phyloP scores from a whole-genome alignment of 1,140 invertebrate species.

The Drosophila quadrilineata region DNA sequence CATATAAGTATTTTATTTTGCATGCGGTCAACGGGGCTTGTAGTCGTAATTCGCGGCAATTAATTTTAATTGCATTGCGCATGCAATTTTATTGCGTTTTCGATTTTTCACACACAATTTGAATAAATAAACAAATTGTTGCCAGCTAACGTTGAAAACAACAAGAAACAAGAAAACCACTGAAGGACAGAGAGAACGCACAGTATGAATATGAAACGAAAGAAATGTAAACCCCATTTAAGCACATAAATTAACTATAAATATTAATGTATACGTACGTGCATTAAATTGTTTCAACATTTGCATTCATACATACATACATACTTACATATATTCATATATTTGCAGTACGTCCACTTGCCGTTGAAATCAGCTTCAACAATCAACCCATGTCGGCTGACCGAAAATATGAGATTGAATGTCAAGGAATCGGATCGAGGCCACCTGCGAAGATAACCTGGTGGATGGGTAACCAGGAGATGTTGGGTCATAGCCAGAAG shows the following conservation, averaged over 20 bases:
- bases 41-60: slow-evolving; percentile 71
- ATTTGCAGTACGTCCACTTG: slow-evolving; percentile 88
- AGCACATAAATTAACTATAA: slow-evolving; percentile 73
- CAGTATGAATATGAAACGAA: background rate
- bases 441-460: slow-evolving; percentile 90
- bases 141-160: slow-evolving; percentile 16
- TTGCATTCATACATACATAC: slow-evolving; percentile 82
- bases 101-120: slow-evolving; percentile 79
- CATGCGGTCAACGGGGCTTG: slow-evolving; percentile 21
- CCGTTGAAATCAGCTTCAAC: slow-evolving; percentile 88
- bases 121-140: slow-evolving; percentile 71
- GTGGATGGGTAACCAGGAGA: slow-evolving; percentile 88
- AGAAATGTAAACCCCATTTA: slow-evolving; percentile 62
- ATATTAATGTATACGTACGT: slow-evolving; percentile 59
- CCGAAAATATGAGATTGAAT: slow-evolving; percentile 88
- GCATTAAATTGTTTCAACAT: slow-evolving; percentile 37
- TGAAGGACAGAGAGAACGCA: background rate
- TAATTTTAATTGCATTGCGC: slow-evolving; percentile 77
- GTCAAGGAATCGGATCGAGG: slow-evolving; percentile 89
- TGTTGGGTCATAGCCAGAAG: slow-evolving; percentile 82
- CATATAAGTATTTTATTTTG: no score
- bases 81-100: slow-evolving; percentile 66
- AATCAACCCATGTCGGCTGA: slow-evolving; percentile 91
- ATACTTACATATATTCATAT: slow-evolving; percentile 30
- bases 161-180: slow-evolving; percentile 7